Conservation (phyloP, 2,113 vertebrate genomes). For the Gambusia affinis region DNA sequence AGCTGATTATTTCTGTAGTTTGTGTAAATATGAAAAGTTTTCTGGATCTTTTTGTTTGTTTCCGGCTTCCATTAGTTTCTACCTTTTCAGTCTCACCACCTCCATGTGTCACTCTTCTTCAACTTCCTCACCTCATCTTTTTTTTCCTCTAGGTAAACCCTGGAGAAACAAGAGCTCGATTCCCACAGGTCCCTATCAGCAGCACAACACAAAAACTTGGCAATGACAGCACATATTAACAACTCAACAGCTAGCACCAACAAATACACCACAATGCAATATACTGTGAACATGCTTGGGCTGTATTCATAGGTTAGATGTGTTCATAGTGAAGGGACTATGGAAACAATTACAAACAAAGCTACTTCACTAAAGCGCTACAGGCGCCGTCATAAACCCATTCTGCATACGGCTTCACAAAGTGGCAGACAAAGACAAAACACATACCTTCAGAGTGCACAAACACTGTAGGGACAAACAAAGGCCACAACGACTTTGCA, state of each 20-base stretch:
- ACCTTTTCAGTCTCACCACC: conserved; percentile 21
- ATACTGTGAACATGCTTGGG: background rate
- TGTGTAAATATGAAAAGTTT: conserved; percentile 37
- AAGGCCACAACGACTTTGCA: conserved; percentile 15
- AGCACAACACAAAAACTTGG: conserved; percentile 36
- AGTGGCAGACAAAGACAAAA: conserved; percentile 32
- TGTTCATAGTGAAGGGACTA: background rate
- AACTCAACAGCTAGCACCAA: conserved; percentile 10
- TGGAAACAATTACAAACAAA: conserved; percentile 3
- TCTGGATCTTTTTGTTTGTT: conserved; percentile 21
- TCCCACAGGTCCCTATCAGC: conserved; percentile 39
- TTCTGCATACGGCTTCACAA: conserved; percentile 9
- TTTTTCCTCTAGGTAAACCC: conserved; percentile 34
- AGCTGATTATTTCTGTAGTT: conserved; percentile 42
- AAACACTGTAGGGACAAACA: conserved; percentile 20
- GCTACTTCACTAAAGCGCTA: conserved; percentile 4
- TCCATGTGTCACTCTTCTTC: conserved; percentile 20
- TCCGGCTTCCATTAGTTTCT: background rate
- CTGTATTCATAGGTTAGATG: background rate
- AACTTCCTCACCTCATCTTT: background rate
- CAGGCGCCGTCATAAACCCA: conserved; percentile 9
- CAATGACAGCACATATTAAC: conserved; percentile 37
- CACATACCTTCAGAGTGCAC: conserved; percentile 8
- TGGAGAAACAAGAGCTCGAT: conserved; percentile 19
- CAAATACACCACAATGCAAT: background rate